These are phyloP conservation scores for Agapornis roseicollis DNA, from an alignment of 2,113 vertebrate species.

Conservation along the genomic window DNA sequence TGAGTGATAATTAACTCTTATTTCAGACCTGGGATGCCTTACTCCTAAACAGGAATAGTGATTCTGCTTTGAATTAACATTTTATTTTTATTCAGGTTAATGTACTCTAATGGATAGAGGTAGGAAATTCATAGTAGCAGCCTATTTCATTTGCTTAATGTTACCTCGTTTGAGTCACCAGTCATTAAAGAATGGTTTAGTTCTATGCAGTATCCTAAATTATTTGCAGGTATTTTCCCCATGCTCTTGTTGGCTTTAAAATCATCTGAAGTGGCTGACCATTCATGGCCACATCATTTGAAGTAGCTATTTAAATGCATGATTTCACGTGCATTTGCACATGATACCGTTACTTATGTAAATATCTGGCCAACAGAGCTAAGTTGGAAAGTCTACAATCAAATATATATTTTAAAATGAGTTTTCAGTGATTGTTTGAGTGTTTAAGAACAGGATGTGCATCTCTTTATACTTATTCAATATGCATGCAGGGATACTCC, in stretches of 20 bases:
- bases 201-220: background rate
- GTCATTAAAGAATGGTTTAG: background rate
- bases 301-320: constrained; percentile 6
- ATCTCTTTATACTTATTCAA: background rate
- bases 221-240: background rate
- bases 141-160: background rate
- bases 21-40: background rate
- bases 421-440: background rate
- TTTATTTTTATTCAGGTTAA: background rate
- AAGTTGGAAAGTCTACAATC: constrained; percentile 2
- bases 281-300: background rate
- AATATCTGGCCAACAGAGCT: background rate
- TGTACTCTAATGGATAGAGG: background rate
- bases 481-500: background rate
- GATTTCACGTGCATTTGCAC: constrained; percentile 3
- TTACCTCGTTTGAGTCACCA: background rate
- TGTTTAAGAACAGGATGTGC: background rate
- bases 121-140: background rate
- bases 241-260: background rate
- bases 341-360: constrained; percentile 4
- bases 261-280: background rate
- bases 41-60: background rate
- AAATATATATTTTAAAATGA: constrained; percentile 19
- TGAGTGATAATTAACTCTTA: background rate
- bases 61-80: background rate